Evolutionary conservation across 1,140 invertebrate genomes (phyloP).

Genomic region (Palaemon carinicauda): DNA sequence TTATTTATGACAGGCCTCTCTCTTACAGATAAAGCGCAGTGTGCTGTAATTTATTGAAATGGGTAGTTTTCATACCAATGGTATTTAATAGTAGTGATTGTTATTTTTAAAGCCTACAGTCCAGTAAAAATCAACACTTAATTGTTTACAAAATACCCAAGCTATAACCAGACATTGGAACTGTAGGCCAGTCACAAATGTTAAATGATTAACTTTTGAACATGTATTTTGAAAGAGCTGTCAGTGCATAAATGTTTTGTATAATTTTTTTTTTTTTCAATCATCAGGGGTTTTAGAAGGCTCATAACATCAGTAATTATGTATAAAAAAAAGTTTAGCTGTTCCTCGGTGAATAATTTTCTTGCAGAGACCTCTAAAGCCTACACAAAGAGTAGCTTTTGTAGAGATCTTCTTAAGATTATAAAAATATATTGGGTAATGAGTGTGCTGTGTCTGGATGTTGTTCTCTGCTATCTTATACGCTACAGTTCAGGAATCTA

Average conservation of each 20-base stretch:
- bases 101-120: neutral
- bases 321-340: no score
- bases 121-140: neutral
- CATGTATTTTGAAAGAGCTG: neutral
- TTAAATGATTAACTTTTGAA: neutral
- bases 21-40: neutral
- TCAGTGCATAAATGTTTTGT: no score
- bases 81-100: neutral
- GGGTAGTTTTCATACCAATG: neutral
- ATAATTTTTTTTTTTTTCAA: no score
- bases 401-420: neutral
- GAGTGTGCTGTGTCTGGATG: neutral
- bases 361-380: no score
- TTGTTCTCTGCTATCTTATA: neutral
- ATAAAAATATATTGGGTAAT: neutral
- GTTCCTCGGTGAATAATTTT: no score
- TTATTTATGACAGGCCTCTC: neutral
- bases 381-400: neutral
- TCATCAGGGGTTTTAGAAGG: no score
- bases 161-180: no score
- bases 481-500: neutral
- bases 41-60: neutral
- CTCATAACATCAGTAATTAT: no score
- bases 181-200: neutral
- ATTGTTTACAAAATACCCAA: neutral